Percentiles rank a stretch among this genome's conserved stretches.
These are phyloP conservation scores for Notolabrus celidotus DNA, from an alignment of 2,797 vertebrate genomes.

Conservation along the genomic window DNA sequence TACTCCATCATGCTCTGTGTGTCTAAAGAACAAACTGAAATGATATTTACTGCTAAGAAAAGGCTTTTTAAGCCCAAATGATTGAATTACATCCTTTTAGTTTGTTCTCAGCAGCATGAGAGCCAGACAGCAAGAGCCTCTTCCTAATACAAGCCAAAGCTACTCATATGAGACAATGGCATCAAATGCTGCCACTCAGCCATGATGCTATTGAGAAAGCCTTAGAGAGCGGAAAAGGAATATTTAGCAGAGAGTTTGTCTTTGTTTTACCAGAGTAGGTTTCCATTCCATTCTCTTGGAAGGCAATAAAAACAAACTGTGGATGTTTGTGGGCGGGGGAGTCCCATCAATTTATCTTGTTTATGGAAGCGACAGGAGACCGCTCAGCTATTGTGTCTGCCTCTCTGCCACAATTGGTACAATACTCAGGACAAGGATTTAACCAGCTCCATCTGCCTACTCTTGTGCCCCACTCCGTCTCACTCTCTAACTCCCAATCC, in stretches of 20 bases:
- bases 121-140: conserved; percentile 42
- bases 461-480: conserved; percentile 56
- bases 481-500: conserved; percentile 48
- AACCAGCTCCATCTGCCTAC: conserved; percentile 75
- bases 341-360: conserved; percentile 78
- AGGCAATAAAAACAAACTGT: conserved; percentile 75
- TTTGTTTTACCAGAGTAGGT: conserved; percentile 71
- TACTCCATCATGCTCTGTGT: conserved; percentile 38
- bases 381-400: conserved; percentile 76
- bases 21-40: conserved; percentile 48
- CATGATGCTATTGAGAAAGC: conserved; percentile 60
- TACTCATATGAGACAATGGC: conserved; percentile 72
- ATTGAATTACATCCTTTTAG: conserved; percentile 72
- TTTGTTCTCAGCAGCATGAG: conserved; percentile 47
- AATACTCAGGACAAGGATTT: conserved; percentile 75
- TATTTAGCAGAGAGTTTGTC: conserved; percentile 68
- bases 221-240: conserved; percentile 66
- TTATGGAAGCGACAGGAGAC: conserved; percentile 77
- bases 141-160: conserved; percentile 63
- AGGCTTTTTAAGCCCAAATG: conserved; percentile 49
- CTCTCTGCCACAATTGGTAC: conserved; percentile 76
- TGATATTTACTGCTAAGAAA: conserved; percentile 51
- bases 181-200: conserved; percentile 76
- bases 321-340: conserved; percentile 74
- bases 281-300: conserved; percentile 71